Evolutionary conservation across 2,113 vertebrate genomes (phyloP).

Genomic region (Haemorhous mexicanus): DNA sequence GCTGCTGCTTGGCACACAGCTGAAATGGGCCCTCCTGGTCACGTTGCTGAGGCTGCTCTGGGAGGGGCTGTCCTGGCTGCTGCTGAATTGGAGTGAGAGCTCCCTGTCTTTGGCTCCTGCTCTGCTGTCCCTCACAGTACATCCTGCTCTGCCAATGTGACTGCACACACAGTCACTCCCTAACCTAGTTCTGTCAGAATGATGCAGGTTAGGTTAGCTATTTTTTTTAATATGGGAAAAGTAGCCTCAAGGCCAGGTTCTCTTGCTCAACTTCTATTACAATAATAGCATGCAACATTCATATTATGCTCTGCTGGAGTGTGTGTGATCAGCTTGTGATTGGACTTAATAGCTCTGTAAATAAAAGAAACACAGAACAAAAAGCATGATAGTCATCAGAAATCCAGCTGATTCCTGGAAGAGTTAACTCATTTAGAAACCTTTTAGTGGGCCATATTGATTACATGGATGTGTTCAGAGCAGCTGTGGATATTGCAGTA

Average conservation of each 20-base stretch:
- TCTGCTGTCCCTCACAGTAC: background rate
- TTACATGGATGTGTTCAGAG: background rate
- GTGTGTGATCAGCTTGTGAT: background rate
- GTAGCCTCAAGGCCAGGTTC: constrained; percentile 26
- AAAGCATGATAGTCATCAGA: background rate
- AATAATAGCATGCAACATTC: background rate
- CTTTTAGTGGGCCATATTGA: constrained; percentile 40
- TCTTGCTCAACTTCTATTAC: background rate
- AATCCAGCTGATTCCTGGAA: constrained; percentile 27
- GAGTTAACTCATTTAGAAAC: constrained; percentile 58
- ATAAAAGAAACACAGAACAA: constrained; percentile 35
- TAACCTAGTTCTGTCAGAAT: constrained; percentile 41
- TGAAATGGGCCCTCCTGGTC: background rate
- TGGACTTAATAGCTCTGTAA: constrained; percentile 5
- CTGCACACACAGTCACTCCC: background rate
- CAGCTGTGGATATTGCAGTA: constrained; percentile 30
- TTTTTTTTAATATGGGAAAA: background rate
- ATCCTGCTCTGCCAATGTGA: background rate
- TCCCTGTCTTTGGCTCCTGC: background rate
- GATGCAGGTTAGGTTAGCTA: background rate
- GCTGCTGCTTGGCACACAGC: background rate
- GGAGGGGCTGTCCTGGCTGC: background rate
- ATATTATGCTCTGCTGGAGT: background rate
- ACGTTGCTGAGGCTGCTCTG: background rate
- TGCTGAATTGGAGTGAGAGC: background rate